Base-by-base conservation (phyloP, 2,888 invertebrate species). In the Troglohyphantes excavatus region DNA sequence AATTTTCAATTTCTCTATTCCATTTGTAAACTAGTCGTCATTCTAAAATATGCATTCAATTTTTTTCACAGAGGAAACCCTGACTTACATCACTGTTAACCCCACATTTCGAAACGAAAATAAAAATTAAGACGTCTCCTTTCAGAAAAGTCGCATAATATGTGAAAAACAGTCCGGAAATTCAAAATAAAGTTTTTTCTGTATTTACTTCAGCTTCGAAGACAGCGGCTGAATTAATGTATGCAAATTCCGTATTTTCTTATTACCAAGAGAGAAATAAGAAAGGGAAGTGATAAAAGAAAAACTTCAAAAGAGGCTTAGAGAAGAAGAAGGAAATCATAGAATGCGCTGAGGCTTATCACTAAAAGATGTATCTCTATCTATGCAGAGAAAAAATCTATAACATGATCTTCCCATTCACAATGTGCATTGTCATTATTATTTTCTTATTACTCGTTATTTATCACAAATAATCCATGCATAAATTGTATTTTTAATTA, bases 181-280 rank as follows among this genome's bases (percentile, higher is more conserved):
- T 53, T 53, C 53, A 53, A 53, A 53, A 53, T 53, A 53, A 17
- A 53, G 9, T 53, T 53, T 53, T 53, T 53, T 39, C 7, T 53
- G 53, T 11, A 53, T n/a, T 53, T 53, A 53, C 53, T 53, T 53
- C 53, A n/a, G 13, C 2, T 11, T 13, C 0, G 17, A 53, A 53
- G 53, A 53, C 53, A 53, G 53, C 13, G 53, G 13, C 17, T 53
- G 53, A 53, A 53, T 53, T 83, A 83, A 83, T 83, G 72, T 83
- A 83, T 83, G 83, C 83, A 83, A 83, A 83, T 83, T 46, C 13
- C 46, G 59, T 46, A 73, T 65, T 73, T 83, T 73, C 73, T 83
- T 83, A 83, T 73, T 83, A 65, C 72, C 73, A 65, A 46, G 72
- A 83, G 83, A 19, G 46, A 73, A 29, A 73, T 46, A 73, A 75